Evolutionary conservation across 2,888 invertebrate species (phyloP).

Genomic region (Eumerus sabulonum): DNA sequence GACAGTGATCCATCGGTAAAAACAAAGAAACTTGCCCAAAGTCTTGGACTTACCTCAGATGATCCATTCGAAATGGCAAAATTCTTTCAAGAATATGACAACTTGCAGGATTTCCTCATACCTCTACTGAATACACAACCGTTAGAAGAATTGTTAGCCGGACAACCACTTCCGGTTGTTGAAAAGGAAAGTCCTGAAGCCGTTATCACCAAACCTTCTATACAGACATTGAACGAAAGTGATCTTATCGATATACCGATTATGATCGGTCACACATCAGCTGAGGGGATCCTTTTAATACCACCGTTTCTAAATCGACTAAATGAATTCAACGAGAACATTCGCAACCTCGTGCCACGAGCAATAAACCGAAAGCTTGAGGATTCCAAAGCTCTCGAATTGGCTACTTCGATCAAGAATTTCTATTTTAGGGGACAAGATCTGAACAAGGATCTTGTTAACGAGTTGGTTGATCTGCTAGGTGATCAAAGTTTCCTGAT

Average conservation of each 20-base stretch:
- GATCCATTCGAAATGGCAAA: slow-evolving; percentile 59
- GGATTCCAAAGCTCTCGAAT: slow-evolving; percentile 27
- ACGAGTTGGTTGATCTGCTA: slow-evolving; percentile 78
- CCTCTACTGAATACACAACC: slow-evolving; percentile 25
- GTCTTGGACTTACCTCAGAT: slow-evolving; percentile 60
- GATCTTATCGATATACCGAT: slow-evolving; percentile 79
- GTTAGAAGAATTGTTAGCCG: slow-evolving; percentile 46
- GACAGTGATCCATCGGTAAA: slow-evolving; percentile 49
- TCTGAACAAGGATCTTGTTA: slow-evolving; percentile 77
- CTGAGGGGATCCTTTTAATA: slow-evolving; percentile 79
- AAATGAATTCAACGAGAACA: slow-evolving; percentile 53
- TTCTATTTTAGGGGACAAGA: slow-evolving; percentile 78
- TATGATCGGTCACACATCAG: slow-evolving; percentile 79
- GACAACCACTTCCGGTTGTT: slow-evolving; percentile 55
- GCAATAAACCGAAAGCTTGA: slow-evolving; percentile 40
- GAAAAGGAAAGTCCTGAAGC: slow-evolving; percentile 54
- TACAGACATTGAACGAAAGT: slow-evolving; percentile 78
- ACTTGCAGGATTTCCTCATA: slow-evolving; percentile 50
- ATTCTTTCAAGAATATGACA: slow-evolving; percentile 55
- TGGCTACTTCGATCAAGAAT: slow-evolving; percentile 62
- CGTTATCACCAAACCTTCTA: slow-evolving; percentile 72
- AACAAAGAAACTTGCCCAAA: slow-evolving; percentile 63
- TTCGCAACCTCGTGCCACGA: slow-evolving; percentile 63
- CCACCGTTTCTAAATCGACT: slow-evolving; percentile 33
- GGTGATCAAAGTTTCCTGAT: slow-evolving; percentile 75